Conservation (phyloP, 35 echinoderm and acorn worm species). For the Acanthaster planci region DNA sequence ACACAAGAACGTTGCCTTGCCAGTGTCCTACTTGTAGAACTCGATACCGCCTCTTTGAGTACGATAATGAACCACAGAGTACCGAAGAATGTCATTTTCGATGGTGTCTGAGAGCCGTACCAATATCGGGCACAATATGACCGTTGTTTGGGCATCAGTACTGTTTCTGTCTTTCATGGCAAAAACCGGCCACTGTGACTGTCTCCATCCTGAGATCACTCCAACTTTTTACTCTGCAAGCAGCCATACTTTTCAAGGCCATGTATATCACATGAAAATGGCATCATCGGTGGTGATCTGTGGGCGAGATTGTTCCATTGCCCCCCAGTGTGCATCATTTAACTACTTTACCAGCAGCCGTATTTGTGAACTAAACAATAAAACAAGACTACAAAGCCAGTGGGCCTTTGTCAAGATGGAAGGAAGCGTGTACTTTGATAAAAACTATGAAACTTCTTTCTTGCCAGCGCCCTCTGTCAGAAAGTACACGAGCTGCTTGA, state of each 20-base stretch:
- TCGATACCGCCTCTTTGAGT: too few relatives aligned
- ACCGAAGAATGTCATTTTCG: too few relatives aligned
- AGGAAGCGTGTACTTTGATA: not conserved
- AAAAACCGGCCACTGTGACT: too few relatives aligned
- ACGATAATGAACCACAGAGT: too few relatives aligned
- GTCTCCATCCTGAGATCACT: too few relatives aligned
- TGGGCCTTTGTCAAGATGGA: not conserved
- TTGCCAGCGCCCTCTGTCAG: not conserved
- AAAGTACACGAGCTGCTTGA: not conserved
- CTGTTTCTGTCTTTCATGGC: too few relatives aligned
- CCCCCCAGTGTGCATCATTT: not conserved
- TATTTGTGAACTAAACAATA: conserved; percentile 7
- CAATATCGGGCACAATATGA: too few relatives aligned
- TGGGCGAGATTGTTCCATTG: conserved; percentile 4
- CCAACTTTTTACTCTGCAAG: too few relatives aligned
- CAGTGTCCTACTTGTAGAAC: too few relatives aligned
- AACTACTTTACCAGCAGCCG: not conserved
- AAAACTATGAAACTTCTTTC: not conserved
- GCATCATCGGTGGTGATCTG: conserved; percentile 7
- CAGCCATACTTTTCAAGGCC: not conserved
- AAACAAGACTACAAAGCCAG: not conserved
- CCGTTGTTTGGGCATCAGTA: too few relatives aligned
- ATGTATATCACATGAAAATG: not conserved
- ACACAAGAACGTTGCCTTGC: too few relatives aligned
- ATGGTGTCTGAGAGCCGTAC: too few relatives aligned